A percentile compares a stretch with the other conserved stretches of the same genome.
Conservation (phyloP, 2,888 invertebrate species). For the Spodoptera exigua region DNA sequence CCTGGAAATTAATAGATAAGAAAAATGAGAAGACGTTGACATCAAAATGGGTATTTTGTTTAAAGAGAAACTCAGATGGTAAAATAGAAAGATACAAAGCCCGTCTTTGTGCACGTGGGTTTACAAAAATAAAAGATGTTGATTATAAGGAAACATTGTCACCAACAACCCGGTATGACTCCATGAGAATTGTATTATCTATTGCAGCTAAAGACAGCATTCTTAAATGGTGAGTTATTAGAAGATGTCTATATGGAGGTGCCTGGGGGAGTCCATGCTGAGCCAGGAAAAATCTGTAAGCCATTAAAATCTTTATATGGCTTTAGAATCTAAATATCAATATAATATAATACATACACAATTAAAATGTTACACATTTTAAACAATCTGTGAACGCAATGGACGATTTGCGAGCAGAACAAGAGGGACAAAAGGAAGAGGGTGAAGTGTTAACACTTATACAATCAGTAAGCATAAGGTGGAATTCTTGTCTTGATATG, state of each 20-base stretch:
- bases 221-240: neutral
- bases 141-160: neutral
- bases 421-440: slow-evolving; percentile 55
- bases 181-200: neutral
- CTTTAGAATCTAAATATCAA: too few relatives aligned
- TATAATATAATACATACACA: too few relatives aligned
- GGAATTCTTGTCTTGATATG: slow-evolving; percentile 62
- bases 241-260: slow-evolving; percentile 1
- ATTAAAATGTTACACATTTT: too few relatives aligned
- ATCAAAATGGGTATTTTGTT: neutral
- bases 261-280: neutral
- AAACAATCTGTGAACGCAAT: slow-evolving; percentile 3
- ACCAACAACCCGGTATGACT: neutral
- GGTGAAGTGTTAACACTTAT: slow-evolving; percentile 57
- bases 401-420: slow-evolving; percentile 8
- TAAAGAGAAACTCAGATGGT: neutral
- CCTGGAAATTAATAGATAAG: slow-evolving; percentile 2
- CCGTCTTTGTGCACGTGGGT: neutral
- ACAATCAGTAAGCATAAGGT: slow-evolving; percentile 60
- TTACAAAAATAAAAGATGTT: neutral
- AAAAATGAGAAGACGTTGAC: neutral
- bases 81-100: slow-evolving; percentile 1
- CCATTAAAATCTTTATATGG: neutral
- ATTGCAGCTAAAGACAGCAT: neutral
- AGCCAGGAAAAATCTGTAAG: neutral